These are phyloP conservation scores for Rhabdornis inornatus DNA, from an alignment of 2,113 vertebrate genomes.

Conservation along the genomic window DNA sequence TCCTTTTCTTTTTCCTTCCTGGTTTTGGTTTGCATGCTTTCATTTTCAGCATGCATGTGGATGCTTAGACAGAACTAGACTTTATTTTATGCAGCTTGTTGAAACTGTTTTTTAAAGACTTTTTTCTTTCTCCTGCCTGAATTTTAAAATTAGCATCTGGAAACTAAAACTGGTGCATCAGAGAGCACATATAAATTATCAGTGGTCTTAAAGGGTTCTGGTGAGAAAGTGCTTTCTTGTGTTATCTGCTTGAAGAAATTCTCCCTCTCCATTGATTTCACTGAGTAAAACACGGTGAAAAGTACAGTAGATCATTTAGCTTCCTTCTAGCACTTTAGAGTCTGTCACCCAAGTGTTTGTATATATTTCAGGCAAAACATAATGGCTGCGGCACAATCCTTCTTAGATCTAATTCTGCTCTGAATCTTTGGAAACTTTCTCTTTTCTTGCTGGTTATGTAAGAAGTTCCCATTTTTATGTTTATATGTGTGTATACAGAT, in stretches of 20 bases:
- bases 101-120: not conserved
- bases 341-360: not conserved
- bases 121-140: not conserved
- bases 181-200: not conserved
- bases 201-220: not conserved
- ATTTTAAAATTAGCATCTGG: not conserved
- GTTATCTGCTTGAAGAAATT: not conserved
- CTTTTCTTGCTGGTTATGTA: not conserved
- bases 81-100: not conserved
- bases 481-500: not conserved
- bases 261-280: not conserved
- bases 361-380: not conserved
- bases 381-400: rapidly evolving
- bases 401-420: not conserved
- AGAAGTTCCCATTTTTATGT: not conserved
- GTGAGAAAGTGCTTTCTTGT: rapidly evolving
- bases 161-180: not conserved
- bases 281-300: not conserved
- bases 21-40: not conserved
- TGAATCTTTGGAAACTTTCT: not conserved
- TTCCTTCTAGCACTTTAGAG: not conserved
- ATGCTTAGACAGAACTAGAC: not conserved
- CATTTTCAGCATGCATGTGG: not conserved
- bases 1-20: not conserved
- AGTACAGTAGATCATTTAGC: not conserved